Conservation (phyloP, 2,888 invertebrate genomes). For the Polymixis flavicincta region DNA sequence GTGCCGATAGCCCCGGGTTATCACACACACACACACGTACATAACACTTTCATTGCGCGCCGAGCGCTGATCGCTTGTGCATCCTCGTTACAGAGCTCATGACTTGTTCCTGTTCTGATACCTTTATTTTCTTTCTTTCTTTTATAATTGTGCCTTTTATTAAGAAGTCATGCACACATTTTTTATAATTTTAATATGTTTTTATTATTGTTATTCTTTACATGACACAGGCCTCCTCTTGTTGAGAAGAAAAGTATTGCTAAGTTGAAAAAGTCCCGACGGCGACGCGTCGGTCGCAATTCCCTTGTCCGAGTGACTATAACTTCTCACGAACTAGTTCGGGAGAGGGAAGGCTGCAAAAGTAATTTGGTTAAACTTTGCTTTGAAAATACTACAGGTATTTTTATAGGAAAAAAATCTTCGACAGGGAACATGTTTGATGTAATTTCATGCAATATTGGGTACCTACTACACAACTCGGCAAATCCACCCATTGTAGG, state of each 20-base stretch:
- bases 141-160: background rate
- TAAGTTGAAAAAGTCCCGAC: background rate
- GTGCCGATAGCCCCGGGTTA: constrained; percentile 66
- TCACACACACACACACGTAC: constrained; percentile 36
- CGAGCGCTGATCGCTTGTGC: background rate
- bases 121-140: background rate
- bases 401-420: background rate
- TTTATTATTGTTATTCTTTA: no score
- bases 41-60: constrained; percentile 31
- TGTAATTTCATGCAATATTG: background rate
- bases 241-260: background rate
- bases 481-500: constrained; percentile 13
- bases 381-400: background rate
- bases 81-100: constrained; percentile 4
- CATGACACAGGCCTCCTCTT: no score
- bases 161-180: background rate
- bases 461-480: background rate
- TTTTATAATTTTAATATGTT: no score
- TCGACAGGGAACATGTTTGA: background rate
- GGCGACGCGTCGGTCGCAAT: no score
- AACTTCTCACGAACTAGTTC: background rate
- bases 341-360: background rate
- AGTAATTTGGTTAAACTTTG: background rate
- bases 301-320: background rate
- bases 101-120: constrained; percentile 2